Percentiles rank a stretch among this genome's conserved stretches.
Conservation (phyloP, 92 coral and sea anemone genomes). For the Muricea muricata region DNA sequence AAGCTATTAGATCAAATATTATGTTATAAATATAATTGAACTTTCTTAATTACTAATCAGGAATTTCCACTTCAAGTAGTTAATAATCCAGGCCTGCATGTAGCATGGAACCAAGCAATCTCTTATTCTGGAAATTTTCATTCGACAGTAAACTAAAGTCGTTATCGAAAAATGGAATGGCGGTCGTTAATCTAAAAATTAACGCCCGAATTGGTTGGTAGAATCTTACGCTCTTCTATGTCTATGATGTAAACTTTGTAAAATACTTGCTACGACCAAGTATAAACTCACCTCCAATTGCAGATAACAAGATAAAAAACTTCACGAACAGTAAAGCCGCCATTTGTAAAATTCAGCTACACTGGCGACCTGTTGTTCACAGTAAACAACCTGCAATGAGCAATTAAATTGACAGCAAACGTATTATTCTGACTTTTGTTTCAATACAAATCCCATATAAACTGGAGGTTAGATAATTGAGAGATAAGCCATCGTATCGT, state of each 20-base stretch:
- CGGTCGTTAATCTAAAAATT: no score
- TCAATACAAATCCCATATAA: no score
- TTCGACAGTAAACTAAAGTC: neutral
- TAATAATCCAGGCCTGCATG: no score
- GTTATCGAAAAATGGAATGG: neutral
- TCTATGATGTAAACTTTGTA: neutral
- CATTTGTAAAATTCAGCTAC: constrained; percentile 38
- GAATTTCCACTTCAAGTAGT: no score
- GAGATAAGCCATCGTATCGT: neutral
- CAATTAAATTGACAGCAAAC: neutral
- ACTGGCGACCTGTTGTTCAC: constrained; percentile 39
- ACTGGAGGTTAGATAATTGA: neutral
- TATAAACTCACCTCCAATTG: constrained; percentile 29
- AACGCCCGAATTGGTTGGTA: no score
- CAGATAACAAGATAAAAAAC: constrained; percentile 22
- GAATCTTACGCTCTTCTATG: no score
- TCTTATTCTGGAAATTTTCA: no score
- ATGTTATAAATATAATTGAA: constrained; percentile 25
- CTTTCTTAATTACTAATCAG: no score
- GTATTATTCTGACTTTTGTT: neutral
- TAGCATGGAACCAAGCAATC: no score
- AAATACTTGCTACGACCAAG: neutral
- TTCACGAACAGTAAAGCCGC: constrained; percentile 3
- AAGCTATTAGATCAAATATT: neutral
- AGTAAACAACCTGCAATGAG: constrained; percentile 38